Evolutionary conservation across 2,888 invertebrate genomes (phyloP), one percentile per base, ranked within the genome.

Genomic region (Meta bourneti): DNA sequence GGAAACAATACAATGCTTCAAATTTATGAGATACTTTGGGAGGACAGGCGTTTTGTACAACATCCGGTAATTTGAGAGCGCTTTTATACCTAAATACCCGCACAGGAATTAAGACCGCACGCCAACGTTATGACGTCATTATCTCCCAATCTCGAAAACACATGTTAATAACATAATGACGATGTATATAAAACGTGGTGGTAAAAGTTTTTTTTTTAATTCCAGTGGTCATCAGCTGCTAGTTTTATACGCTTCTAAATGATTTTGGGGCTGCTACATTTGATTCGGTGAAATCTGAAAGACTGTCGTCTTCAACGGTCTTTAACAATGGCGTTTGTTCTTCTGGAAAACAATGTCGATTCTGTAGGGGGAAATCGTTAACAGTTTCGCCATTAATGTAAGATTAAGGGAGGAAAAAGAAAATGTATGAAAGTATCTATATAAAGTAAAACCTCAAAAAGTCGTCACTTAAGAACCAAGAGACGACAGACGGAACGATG

Each of bases 11-110:
- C 84, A 54, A 48, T 61, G 74, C 75, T 52, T 52, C 19, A 75
- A 75, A 85, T 85, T 85, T 85, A 85, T 61, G 84, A 75, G 54
- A 48, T 75, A 83, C 83, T 72, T 72, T 13, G 83, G n/a, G 11
- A 48, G 75, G 75, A 54, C 84, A 85, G 49, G 75, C 84, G 75
- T 85, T 85, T 85, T 85, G 84, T 85, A 85, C 74, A 52, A 75
- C 84, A 85, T 85, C 84, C 84, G 84, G 84, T 72, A 5, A 16
- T 85, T 75, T 34, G 1, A 34, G 34, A 34, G 34, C 61, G 61
- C 61, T 16, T 75, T 61, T 52, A 75, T 75, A 75, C 72, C 74
- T 85, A 71, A 85, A 85, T 85, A 85, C 34, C 84, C 34, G 49
- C 69, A 20, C 16, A 20, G 8, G 72, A 72, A 72, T 83, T 72